Percentiles rank a stretch among this genome's conserved stretches.
Conservation (phyloP, 2,797 vertebrate genomes). For the Tenualosa thibaudeaui region DNA sequence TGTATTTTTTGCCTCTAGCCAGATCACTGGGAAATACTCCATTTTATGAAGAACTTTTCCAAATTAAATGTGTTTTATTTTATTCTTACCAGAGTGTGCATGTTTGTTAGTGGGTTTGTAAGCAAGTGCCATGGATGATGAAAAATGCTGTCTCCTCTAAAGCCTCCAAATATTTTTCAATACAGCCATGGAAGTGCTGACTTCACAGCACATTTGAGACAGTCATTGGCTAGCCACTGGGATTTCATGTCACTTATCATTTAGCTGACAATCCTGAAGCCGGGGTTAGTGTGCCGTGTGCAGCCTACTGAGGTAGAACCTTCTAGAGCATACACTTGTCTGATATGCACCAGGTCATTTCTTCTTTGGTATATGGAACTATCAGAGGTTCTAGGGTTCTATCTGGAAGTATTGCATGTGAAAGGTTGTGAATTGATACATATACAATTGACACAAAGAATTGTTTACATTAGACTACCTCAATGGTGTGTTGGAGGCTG, state of each 20-base stretch:
- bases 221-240: slow-evolving; percentile 19
- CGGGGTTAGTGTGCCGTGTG: slow-evolving; percentile 32
- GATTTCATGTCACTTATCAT: slow-evolving; percentile 32
- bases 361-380: not conserved
- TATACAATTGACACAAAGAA: not conserved
- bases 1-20: not conserved
- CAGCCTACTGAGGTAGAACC: slow-evolving; percentile 15
- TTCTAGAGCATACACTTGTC: not conserved
- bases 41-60: not conserved
- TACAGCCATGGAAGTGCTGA: not conserved
- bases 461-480: not conserved
- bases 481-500: not conserved
- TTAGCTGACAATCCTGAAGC: slow-evolving; percentile 29
- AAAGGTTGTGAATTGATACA: not conserved
- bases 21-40: not conserved
- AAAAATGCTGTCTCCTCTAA: not conserved
- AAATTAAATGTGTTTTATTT: not conserved
- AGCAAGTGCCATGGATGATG: not conserved
- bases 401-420: not conserved
- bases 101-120: not conserved
- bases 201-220: slow-evolving; percentile 22
- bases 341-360: not conserved
- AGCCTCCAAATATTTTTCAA: not conserved
- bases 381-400: not conserved
- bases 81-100: not conserved